Evolutionary conservation across 2,888 invertebrate genomes (phyloP).

Genomic region (Troides oblongomaculatus): DNA sequence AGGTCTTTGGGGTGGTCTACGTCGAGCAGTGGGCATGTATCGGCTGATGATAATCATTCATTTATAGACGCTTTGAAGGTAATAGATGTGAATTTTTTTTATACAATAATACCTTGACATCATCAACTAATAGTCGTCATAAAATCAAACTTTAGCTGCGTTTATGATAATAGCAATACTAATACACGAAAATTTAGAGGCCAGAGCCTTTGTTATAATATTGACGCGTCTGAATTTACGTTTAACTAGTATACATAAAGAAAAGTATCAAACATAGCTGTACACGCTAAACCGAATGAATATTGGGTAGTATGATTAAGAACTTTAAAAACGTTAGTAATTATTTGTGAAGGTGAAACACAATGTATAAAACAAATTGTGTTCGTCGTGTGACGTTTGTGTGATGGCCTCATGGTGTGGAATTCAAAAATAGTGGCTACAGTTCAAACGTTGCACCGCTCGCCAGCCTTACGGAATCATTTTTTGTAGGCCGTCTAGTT

Average conservation of each 20-base stretch:
- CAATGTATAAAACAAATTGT: slow-evolving; percentile 5
- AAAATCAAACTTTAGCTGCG: background rate
- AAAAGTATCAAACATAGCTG: background rate
- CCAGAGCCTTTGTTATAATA: background rate
- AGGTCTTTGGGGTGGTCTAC: too few relatives aligned
- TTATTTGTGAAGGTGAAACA: slow-evolving; percentile 1
- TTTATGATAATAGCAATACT: background rate
- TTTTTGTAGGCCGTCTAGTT: slow-evolving; percentile 69
- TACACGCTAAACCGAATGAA: background rate
- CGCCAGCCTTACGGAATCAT: slow-evolving; percentile 53
- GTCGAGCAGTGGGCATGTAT: too few relatives aligned
- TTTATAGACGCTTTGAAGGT: too few relatives aligned
- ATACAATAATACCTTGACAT: too few relatives aligned
- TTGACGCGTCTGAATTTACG: background rate
- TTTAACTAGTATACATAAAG: background rate
- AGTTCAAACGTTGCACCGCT: slow-evolving; percentile 42
- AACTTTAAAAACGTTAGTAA: background rate
- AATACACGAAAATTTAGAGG: background rate
- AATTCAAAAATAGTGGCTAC: slow-evolving; percentile 36
- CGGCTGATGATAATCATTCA: too few relatives aligned
- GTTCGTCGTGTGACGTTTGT: slow-evolving; percentile 27
- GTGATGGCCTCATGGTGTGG: slow-evolving; percentile 31
- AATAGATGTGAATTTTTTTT: too few relatives aligned
- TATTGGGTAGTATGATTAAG: background rate
- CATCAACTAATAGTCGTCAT: background rate